phyloP scores from a whole-genome alignment of 1,140 invertebrate genomes.

The Bicyclus anynana region DNA sequence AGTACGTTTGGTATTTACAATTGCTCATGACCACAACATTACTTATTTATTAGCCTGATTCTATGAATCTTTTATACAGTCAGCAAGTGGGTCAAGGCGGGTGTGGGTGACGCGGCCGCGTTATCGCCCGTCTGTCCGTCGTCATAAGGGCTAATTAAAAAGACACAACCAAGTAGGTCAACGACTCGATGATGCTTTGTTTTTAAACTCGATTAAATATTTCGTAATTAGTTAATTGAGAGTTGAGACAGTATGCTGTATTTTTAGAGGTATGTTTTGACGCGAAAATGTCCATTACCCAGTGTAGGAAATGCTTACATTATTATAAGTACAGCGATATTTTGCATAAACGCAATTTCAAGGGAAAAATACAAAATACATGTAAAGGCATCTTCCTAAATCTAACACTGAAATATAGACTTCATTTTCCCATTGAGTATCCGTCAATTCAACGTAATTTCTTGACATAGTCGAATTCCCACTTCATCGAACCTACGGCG shows the following conservation, averaged over 20 bases:
- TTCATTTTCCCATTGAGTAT: no score
- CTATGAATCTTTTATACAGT: slow-evolving; percentile 33
- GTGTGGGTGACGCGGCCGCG: slow-evolving; percentile 42
- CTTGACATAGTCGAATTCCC: no score
- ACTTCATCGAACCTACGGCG: no score
- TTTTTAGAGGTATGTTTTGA: neutral
- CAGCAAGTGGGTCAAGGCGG: slow-evolving; percentile 52
- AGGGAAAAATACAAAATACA: no score
- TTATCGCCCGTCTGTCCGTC: slow-evolving; percentile 42
- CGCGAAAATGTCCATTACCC: no score
- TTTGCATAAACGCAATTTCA: no score
- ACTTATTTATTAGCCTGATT: slow-evolving; percentile 44
- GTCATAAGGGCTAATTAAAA: slow-evolving; percentile 63
- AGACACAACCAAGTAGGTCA: slow-evolving; percentile 52
- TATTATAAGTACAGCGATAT: no score
- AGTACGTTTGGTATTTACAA: slow-evolving; percentile 12
- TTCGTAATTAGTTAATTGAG: slow-evolving; percentile 29
- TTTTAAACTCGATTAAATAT: slow-evolving; percentile 43
- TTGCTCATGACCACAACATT: slow-evolving; percentile 25
- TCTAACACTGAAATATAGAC: no score
- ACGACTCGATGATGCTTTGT: slow-evolving; percentile 53
- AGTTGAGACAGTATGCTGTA: slow-evolving; percentile 18
- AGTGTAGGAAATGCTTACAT: no score
- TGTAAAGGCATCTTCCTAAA: no score
- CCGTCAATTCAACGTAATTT: no score